Evolutionary conservation across 2,888 invertebrate genomes (phyloP), one percentile per base, ranked within the genome.

Genomic region (Dascillus cervinus): DNA sequence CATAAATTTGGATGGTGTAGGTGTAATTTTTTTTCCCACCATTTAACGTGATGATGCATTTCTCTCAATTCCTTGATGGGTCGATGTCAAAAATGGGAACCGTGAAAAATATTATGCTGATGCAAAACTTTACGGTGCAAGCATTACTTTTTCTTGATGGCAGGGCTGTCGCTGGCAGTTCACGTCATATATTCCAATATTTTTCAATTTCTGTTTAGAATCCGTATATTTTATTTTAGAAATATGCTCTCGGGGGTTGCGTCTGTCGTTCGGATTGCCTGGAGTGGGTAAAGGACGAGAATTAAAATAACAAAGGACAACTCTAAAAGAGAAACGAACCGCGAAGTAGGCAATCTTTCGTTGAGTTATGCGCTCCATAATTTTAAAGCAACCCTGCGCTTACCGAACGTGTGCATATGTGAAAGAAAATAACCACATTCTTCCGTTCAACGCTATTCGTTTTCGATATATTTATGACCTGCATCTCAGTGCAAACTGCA

Each of bases 401-500:
- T 23, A 32, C 34, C 14, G 44, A 41, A 40, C 37, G 37, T 31
- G 43, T 48, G 44, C 52, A 53, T 53, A 53, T 53, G 52, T 51
- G 52, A 44, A 46, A 46, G 53, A 47, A 53, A 50, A 53, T 50
- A 50, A 47, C 50, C 51, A 41, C 55, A 52, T 55, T 53, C 53
- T 51, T 52, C 49, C 50, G 47, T 44, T 52, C 50, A 41, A 34
- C 45, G 38, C 37, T 39, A 45, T 49, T 41, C 44, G 44, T 48
- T 52, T 49, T 42, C 46, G 49, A 51, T 51, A 52, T 52, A 55
- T 57, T 57, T 57, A 57, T 52, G 52, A 46, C 44, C 45, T 37
- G 40, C 47, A 46, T 40, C 43, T 39, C 46, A 36, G 47, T 48
- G 47, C 44, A 53, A 47, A 49, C 42, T 49, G 49, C 47, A 48